phyloP scores from a whole-genome alignment of 2,888 invertebrate species.

The Sycophila texana region DNA sequence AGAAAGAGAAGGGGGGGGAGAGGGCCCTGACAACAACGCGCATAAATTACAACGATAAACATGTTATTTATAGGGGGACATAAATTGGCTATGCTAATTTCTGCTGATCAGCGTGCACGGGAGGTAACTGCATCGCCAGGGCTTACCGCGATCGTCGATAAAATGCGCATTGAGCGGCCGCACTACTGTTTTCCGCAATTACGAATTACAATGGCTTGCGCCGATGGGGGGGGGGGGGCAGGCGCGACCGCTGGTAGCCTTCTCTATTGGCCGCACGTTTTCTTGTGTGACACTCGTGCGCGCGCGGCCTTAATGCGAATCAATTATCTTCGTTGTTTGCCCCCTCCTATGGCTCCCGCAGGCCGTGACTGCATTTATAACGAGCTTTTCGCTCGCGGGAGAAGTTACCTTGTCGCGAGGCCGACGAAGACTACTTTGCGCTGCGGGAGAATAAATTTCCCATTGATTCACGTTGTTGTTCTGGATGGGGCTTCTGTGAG shows the following conservation, averaged over 20 bases:
- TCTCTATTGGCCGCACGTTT: conserved; percentile 30
- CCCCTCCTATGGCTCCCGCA: not conserved
- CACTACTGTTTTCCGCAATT: conserved; percentile 54
- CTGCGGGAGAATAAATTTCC: not conserved
- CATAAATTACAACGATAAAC: conserved; percentile 75
- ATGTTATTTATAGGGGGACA: conserved; percentile 73
- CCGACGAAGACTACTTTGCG: conserved; percentile 3
- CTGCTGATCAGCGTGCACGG: conserved; percentile 69
- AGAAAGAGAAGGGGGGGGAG: conserved; percentile 31
- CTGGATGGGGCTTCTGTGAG: too few relatives aligned
- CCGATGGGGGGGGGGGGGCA: not conserved
- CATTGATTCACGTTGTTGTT: not conserved
- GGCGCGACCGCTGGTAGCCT: conserved; percentile 5
- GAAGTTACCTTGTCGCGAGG: not conserved
- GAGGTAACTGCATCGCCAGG: conserved; percentile 65
- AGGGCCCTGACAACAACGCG: conserved; percentile 58
- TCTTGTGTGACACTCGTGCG: conserved; percentile 24
- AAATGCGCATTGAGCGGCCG: conserved; percentile 49
- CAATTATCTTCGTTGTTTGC: conserved; percentile 42
- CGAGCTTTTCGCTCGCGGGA: conserved; percentile 1
- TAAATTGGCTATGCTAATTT: conserved; percentile 75
- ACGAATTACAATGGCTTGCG: conserved; percentile 47
- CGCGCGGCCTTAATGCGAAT: conserved; percentile 23
- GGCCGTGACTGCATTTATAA: conserved; percentile 24
- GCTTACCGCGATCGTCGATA: conserved; percentile 67